phyloP scores from a whole-genome alignment of 2,797 vertebrate species.

The Iguana delicatissima region DNA sequence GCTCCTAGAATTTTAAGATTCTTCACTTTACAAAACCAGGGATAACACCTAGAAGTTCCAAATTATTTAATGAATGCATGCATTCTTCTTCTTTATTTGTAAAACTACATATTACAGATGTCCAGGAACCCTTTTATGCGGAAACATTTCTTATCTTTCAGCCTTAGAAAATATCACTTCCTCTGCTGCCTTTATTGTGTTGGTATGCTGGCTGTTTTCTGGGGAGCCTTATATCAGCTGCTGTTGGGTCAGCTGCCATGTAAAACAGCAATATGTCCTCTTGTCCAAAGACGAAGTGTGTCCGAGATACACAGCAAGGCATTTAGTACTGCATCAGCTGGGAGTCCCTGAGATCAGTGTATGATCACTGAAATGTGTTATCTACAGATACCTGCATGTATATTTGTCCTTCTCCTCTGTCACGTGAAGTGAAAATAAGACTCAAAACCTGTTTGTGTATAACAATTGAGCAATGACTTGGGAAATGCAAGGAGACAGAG shows the following conservation, averaged over 20 bases:
- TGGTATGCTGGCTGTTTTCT: conserved; percentile 4
- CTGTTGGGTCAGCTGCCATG: neutral
- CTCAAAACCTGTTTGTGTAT: conserved; percentile 7
- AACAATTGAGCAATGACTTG: conserved; percentile 38
- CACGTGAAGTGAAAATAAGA: neutral
- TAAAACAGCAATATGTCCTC: neutral
- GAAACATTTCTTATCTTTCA: neutral
- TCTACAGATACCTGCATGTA: neutral
- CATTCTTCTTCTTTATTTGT: no score
- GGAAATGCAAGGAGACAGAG: conserved; percentile 40
- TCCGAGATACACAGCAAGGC: conserved; percentile 6
- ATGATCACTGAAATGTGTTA: conserved; percentile 4
- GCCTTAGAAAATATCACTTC: neutral
- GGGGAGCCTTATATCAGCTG: neutral
- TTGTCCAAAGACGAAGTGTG: conserved; percentile 37
- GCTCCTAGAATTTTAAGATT: neutral
- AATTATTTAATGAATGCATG: neutral
- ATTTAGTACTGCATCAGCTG: neutral
- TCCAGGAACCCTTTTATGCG: no score
- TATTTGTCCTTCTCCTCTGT: neutral
- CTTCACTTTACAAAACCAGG: neutral
- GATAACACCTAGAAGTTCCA: neutral
- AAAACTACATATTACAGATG: no score
- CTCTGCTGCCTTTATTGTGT: neutral
- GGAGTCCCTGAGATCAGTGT: conserved; percentile 40